A percentile compares a stretch with the other conserved stretches of the same genome.
phyloP scores from a whole-genome alignment of 2,888 invertebrate genomes.

The Spodoptera exigua region DNA sequence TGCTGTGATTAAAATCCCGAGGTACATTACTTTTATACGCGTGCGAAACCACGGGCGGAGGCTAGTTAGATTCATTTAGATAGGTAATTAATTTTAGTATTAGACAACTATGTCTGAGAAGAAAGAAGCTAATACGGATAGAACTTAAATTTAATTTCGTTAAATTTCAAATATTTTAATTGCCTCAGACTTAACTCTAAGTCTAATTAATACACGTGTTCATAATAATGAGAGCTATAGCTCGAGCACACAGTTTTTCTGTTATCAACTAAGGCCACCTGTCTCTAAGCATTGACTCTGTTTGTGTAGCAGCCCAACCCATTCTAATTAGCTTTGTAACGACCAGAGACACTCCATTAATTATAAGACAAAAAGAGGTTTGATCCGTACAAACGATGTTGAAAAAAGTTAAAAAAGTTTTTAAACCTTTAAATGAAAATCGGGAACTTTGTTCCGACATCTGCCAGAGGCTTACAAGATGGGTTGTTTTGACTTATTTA shows the following conservation, averaged over 20 bases:
- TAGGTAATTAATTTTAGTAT: no score
- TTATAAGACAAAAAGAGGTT: constrained; percentile 77
- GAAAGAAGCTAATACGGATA: no score
- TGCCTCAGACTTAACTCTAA: not conserved
- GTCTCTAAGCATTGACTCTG: constrained; percentile 75
- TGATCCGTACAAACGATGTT: constrained; percentile 70
- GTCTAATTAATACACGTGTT: constrained; percentile 10
- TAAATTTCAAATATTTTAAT: no score
- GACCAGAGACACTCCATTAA: constrained; percentile 80
- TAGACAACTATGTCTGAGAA: no score
- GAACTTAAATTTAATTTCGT: no score
- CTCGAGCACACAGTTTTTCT: constrained; percentile 46
- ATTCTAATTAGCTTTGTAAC: constrained; percentile 80
- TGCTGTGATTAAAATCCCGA: no score
- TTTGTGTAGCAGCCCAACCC: constrained; percentile 65
- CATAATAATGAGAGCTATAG: constrained; percentile 35
- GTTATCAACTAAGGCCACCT: constrained; percentile 73
- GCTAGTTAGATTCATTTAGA: no score
- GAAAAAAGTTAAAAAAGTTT: constrained; percentile 65
- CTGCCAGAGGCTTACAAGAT: constrained; percentile 65
- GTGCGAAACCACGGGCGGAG: no score
- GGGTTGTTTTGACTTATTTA: constrained; percentile 63
- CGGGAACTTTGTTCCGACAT: constrained; percentile 66
- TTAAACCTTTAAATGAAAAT: constrained; percentile 57
- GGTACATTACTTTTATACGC: no score